Percentiles rank a stretch among this genome's conserved stretches.
Evolutionary conservation across 1,140 invertebrate genomes (phyloP).

Genomic region (Hyphantria cunea): DNA sequence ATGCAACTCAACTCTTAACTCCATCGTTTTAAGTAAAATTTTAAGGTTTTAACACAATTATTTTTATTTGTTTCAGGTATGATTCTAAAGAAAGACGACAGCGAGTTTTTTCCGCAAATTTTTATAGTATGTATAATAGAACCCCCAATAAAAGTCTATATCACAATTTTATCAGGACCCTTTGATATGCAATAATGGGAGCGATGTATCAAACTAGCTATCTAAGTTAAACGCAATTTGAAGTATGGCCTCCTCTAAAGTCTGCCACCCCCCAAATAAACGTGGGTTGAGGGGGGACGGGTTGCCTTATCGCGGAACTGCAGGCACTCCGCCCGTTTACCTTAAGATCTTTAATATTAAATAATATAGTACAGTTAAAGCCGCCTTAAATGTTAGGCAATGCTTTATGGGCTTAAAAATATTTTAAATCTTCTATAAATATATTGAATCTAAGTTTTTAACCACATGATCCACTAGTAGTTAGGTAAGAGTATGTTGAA

Average conservation of each 20-base stretch:
- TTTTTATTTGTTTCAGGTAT: constrained; percentile 47
- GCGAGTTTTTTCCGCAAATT: constrained; percentile 15
- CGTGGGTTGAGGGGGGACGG: constrained; percentile 46
- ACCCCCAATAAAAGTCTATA: constrained; percentile 38
- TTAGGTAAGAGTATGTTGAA: too few species aligned
- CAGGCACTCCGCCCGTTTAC: constrained; percentile 76
- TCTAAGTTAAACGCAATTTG: constrained; percentile 79
- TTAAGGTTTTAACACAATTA: constrained; percentile 4
- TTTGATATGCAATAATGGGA: constrained; percentile 78
- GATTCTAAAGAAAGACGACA: constrained; percentile 11
- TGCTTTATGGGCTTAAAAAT: constrained; percentile 55
- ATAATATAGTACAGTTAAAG: constrained; percentile 79
- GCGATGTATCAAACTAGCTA: constrained; percentile 79
- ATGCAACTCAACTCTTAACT: too few species aligned
- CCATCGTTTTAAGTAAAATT: too few species aligned
- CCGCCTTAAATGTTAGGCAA: constrained; percentile 52
- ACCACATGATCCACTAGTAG: too few species aligned
- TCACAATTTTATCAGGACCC: constrained; percentile 61
- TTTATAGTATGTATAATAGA: constrained; percentile 38
- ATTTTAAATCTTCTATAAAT: constrained; percentile 28
- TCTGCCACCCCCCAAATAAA: constrained; percentile 60
- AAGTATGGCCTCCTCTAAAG: constrained; percentile 77
- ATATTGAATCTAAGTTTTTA: neutral
- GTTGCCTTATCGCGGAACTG: constrained; percentile 75
- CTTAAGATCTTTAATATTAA: constrained; percentile 82